phyloP scores from a whole-genome alignment of 2,797 vertebrate species.

The Bryconaethiops microstoma region DNA sequence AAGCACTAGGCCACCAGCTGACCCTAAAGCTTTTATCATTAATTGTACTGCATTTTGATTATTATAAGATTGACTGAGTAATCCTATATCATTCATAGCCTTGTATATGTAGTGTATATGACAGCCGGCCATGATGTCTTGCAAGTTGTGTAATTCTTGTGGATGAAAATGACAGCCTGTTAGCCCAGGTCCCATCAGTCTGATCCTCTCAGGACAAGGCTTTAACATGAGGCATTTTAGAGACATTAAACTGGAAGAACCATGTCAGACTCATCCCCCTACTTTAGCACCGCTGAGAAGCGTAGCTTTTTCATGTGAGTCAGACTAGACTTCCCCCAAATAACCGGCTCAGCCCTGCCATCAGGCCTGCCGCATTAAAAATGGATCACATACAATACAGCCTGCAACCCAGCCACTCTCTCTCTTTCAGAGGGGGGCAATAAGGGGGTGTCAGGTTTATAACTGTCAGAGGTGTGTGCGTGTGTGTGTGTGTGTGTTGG shows the following conservation, averaged over 20 bases:
- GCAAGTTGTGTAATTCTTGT: constrained; percentile 21
- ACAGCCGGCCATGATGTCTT: background rate
- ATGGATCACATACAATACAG: constrained; percentile 53
- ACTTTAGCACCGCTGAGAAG: constrained; percentile 32
- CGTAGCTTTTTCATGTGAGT: constrained; percentile 44
- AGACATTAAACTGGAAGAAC: constrained; percentile 46
- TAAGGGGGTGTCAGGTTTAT: constrained; percentile 9
- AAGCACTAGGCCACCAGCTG: no score
- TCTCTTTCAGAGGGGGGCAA: constrained; percentile 2
- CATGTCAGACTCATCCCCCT: constrained; percentile 42
- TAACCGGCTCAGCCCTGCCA: constrained; percentile 48
- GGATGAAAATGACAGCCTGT: constrained; percentile 26
- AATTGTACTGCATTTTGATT: background rate
- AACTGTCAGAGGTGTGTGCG: constrained; percentile 22
- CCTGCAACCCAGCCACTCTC: constrained; percentile 28
- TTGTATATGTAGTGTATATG: background rate
- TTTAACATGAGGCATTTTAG: constrained; percentile 38
- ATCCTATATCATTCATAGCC: background rate
- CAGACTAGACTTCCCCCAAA: constrained; percentile 45
- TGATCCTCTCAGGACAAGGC: constrained; percentile 44
- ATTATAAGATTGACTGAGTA: background rate
- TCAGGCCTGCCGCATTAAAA: constrained; percentile 48
- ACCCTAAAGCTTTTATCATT: no score
- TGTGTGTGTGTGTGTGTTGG: background rate
- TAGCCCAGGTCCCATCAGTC: constrained; percentile 38